These are phyloP conservation scores for Dicrurus megarhynchus DNA, from an alignment of 2,113 vertebrate species.

Conservation along the genomic window DNA sequence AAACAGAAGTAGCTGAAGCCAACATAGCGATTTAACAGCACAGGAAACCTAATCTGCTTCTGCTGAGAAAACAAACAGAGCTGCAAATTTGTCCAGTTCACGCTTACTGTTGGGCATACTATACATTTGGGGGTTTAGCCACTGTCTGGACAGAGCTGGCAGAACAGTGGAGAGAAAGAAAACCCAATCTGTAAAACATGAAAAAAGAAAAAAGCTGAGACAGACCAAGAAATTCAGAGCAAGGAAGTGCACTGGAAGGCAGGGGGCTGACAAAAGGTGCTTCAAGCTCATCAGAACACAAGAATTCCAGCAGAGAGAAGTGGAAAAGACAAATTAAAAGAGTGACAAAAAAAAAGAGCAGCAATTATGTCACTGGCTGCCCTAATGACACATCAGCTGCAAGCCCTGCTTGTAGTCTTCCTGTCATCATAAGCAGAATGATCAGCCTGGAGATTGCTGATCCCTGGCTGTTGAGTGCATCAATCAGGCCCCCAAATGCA, in stretches of 20 bases:
- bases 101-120: neutral
- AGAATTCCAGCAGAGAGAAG: neutral
- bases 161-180: neutral
- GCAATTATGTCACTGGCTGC: neutral
- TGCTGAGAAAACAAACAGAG: neutral
- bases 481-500: rapidly evolving
- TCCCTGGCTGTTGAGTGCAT: neutral
- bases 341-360: neutral
- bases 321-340: neutral
- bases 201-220: neutral
- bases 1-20: constrained; percentile 3
- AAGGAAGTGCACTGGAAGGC: neutral
- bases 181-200: neutral
- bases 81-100: neutral
- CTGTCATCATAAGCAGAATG: neutral
- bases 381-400: neutral
- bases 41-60: neutral
- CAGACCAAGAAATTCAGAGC: neutral
- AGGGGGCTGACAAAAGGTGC: neutral
- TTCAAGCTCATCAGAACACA: neutral
- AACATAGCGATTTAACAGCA: neutral
- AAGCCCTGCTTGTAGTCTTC: neutral
- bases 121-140: neutral
- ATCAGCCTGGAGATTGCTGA: neutral
- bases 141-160: neutral